Base-by-base conservation (phyloP, 2,888 invertebrate genomes). In the Amiota minor region DNA sequence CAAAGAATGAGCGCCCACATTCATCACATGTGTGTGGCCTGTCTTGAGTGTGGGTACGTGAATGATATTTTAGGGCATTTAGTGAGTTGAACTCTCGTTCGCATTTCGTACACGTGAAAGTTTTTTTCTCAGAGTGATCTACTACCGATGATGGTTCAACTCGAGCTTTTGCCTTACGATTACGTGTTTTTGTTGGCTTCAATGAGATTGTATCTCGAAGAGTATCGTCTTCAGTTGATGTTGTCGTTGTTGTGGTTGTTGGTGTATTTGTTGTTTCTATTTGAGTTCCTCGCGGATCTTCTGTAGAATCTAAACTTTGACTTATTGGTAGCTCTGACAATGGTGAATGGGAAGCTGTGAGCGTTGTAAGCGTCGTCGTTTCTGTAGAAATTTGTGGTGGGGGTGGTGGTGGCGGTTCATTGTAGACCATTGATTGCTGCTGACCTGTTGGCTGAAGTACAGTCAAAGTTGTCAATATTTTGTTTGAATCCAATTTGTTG, bases 1-100 rank as follows among this genome's bases (percentile, higher is more conserved):
- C 95, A 85, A 95, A 96, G 89, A 97, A 97, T 61, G 94, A 93
- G 88, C 96, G 96, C 10, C 94, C 94, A 83, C 97, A 97, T 16
- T 93, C 93, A 73, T 93, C 92, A 85, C 97, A 97, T 69, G 93
- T 92, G 85, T 95, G 95, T 14, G 94, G 93, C 59, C 95, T 91
- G 85, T 94, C 93, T 3, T 95, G 95, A 9, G 93, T 93, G 83
- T 96, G 97, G 61, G 95, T 94, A 79, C 95, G 90, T 90, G 94
- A 91, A 84, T 97, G 97, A 89, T 97, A 97, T 75, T 96, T 92
- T 70, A 96, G 90, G 10, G 97, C 96, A 89, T 96, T 97, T 75
- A 95, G 91, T 79, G 97, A 96, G 73, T 93, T 92, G 87, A 97
- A 97, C 72, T 93, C 92, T 18, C 95, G 90, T 12, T 92, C 92